Percentiles rank a stretch among this genome's conserved stretches.
These are phyloP conservation scores for Corynorhinus townsendii DNA, from an alignment of 2,113 vertebrate species.

Conservation along the genomic window DNA sequence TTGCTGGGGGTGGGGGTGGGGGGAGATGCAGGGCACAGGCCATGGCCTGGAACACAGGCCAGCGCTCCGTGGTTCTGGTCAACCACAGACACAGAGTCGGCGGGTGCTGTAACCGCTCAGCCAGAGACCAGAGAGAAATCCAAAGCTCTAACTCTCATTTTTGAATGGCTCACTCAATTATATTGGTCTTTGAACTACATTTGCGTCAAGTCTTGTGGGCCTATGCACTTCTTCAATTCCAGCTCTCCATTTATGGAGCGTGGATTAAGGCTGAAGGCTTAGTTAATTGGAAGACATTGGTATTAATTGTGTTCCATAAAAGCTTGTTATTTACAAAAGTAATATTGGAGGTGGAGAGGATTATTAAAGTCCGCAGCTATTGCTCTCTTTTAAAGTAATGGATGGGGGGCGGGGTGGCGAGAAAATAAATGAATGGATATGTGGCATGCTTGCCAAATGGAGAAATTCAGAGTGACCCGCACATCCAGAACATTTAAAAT, in stretches of 20 bases:
- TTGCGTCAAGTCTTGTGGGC: background rate
- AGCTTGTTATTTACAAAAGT: background rate
- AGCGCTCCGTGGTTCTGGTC: background rate
- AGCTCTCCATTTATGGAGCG: background rate
- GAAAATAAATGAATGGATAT: background rate
- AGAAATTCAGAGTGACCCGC: background rate
- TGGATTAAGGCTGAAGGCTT: background rate
- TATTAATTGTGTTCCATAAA: constrained; percentile 27
- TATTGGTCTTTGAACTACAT: background rate
- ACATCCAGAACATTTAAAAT: constrained; percentile 5
- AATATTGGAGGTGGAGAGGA: background rate
- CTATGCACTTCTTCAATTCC: background rate
- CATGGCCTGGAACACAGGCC: accelerated
- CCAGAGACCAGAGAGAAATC: background rate
- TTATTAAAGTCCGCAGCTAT: background rate
- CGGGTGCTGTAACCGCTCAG: background rate
- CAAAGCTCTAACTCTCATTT: background rate
- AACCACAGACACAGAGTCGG: background rate
- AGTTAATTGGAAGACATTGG: constrained; percentile 27
- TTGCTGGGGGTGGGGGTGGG: too few species aligned
- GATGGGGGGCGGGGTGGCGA: background rate
- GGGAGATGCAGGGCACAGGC: background rate
- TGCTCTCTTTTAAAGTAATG: background rate
- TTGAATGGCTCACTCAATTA: background rate
- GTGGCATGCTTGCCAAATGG: background rate